A percentile compares a stretch with the other conserved stretches of the same genome.
Evolutionary conservation across 2,888 invertebrate species (phyloP).

Genomic region (Mythimna vitellina): DNA sequence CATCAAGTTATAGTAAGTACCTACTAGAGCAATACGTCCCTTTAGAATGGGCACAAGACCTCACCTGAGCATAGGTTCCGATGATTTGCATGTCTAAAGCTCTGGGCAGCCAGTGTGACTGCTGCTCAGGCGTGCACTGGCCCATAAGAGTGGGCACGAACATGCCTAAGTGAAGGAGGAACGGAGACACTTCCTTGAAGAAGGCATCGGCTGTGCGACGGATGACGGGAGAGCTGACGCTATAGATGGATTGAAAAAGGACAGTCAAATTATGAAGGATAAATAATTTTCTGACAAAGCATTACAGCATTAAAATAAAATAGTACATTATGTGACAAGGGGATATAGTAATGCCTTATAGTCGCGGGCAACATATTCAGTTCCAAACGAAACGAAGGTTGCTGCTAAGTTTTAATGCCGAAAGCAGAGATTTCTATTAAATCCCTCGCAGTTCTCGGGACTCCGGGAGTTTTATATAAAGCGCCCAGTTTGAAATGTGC

Average conservation of each 20-base stretch:
- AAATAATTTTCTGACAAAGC: not conserved
- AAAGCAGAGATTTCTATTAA: too few species aligned
- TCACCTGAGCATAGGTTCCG: slow-evolving; percentile 97
- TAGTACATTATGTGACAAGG: too few species aligned
- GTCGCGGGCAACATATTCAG: too few species aligned
- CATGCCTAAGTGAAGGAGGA: slow-evolving; percentile 96
- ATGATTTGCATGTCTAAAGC: slow-evolving; percentile 95
- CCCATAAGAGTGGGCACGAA: slow-evolving; percentile 97
- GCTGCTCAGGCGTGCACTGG: slow-evolving; percentile 96
- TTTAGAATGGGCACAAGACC: not conserved
- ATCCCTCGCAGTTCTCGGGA: too few species aligned
- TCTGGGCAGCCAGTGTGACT: slow-evolving; percentile 95
- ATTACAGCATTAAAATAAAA: too few species aligned
- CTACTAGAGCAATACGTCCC: not conserved
- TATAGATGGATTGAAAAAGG: slow-evolving; percentile 43
- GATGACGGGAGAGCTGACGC: slow-evolving; percentile 69
- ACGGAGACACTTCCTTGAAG: slow-evolving; percentile 93
- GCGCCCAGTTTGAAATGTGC: too few species aligned
- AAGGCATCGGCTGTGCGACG: slow-evolving; percentile 88
- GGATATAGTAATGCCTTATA: too few species aligned
- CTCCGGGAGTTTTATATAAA: too few species aligned
- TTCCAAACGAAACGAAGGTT: too few species aligned
- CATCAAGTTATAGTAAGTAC: not conserved
- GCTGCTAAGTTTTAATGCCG: too few species aligned
- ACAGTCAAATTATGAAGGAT: not conserved